Evolutionary conservation across 2,797 vertebrate genomes (phyloP).

Genomic region (Tangara arthus): DNA sequence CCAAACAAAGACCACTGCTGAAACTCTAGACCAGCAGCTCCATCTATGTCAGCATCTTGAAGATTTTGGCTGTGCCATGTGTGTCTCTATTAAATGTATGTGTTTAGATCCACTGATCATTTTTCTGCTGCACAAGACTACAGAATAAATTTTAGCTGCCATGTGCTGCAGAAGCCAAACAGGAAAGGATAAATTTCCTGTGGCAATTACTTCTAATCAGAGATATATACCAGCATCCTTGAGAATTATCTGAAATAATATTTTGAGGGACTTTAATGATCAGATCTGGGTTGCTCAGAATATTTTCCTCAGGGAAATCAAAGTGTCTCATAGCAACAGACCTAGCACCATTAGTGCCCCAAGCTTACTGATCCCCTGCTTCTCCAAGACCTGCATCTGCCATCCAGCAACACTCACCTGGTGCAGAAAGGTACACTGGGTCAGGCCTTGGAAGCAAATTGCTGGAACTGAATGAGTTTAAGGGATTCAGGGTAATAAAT

Average conservation of each 20-base stretch:
- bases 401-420: not conserved
- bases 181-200: not conserved
- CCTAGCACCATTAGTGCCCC: not conserved
- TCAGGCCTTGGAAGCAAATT: not conserved
- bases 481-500: not conserved
- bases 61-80: not conserved
- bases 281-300: not conserved
- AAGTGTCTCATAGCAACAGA: not conserved
- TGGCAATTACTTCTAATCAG: not conserved
- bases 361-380: not conserved
- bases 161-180: not conserved
- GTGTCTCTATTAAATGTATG: not conserved
- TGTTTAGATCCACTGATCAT: not conserved
- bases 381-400: not conserved
- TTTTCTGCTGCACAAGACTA: not conserved
- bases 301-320: not conserved
- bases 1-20: not conserved
- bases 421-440: not conserved
- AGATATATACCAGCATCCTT: not conserved
- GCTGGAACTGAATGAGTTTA: not conserved
- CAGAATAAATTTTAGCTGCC: not conserved
- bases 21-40: not conserved
- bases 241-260: not conserved
- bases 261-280: not conserved
- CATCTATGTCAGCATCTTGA: not conserved